Percentiles rank a stretch among this genome's conserved stretches.
phyloP scores from a whole-genome alignment of 2,113 vertebrate species.

The Sinocyclocheilus anophthalmus region DNA sequence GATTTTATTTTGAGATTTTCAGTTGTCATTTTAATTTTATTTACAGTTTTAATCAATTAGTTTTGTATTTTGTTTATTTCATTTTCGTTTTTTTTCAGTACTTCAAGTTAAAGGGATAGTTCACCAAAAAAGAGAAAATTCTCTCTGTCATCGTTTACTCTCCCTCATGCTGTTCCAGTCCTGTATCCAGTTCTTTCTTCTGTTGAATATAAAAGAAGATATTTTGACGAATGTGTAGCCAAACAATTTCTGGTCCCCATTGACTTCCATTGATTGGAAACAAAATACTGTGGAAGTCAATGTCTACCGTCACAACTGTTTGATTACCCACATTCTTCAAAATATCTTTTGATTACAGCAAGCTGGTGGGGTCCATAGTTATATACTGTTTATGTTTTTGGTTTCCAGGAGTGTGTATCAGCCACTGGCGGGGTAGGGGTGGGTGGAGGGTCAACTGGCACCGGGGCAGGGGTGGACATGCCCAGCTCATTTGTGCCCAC shows the following conservation, averaged over 20 bases:
- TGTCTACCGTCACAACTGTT: neutral
- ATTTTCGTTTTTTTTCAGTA: neutral
- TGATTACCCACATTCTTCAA: too few species aligned
- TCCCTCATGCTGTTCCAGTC: neutral
- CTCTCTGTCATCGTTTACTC: neutral
- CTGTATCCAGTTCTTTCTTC: neutral
- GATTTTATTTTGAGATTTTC: too few species aligned
- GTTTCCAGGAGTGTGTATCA: slow-evolving; percentile 75
- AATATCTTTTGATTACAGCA: neutral
- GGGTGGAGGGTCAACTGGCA: slow-evolving; percentile 67
- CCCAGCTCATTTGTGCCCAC: slow-evolving; percentile 94
- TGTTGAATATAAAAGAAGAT: too few species aligned
- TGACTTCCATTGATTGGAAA: neutral
- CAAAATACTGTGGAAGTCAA: neutral
- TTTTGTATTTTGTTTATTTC: neutral
- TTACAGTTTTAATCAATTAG: neutral
- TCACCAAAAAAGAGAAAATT: too few species aligned
- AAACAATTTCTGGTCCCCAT: neutral
- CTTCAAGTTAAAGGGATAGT: neutral
- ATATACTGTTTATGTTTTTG: slow-evolving; percentile 23
- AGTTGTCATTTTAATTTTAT: too few species aligned
- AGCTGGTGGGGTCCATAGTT: neutral
- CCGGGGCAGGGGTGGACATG: slow-evolving; percentile 86
- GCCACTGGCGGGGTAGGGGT: slow-evolving; percentile 71
- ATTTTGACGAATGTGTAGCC: too few species aligned